phyloP scores from a whole-genome alignment of 2,888 invertebrate genomes.

The Xestia xanthographa region DNA sequence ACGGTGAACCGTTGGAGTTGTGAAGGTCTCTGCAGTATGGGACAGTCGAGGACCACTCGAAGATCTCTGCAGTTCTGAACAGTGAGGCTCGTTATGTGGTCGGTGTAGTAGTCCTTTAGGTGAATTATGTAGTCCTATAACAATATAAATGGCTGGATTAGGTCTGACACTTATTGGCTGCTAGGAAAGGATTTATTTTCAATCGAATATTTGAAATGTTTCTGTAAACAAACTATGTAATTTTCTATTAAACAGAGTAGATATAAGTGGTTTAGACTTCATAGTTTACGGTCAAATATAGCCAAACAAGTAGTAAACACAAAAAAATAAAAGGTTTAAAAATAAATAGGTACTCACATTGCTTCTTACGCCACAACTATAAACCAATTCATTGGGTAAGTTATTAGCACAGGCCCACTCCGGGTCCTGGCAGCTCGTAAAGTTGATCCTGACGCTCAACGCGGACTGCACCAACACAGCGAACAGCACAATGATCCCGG shows the following conservation, averaged over 20 bases:
- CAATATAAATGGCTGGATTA: slow-evolving; percentile 62
- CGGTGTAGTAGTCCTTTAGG: slow-evolving; percentile 88
- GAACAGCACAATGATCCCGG: slow-evolving; percentile 65
- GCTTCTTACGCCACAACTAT: slow-evolving; percentile 77
- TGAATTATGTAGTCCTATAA: slow-evolving; percentile 89
- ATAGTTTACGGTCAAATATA: background rate
- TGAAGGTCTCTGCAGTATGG: slow-evolving; percentile 80
- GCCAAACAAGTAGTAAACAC: background rate
- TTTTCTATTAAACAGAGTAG: no score
- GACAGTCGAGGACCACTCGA: slow-evolving; percentile 87
- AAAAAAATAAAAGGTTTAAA: background rate
- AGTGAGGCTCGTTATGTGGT: slow-evolving; percentile 83
- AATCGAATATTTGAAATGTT: background rate
- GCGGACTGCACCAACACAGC: slow-evolving; percentile 65
- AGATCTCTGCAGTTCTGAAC: slow-evolving; percentile 88
- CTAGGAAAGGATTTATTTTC: no score
- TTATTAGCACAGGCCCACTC: slow-evolving; percentile 87
- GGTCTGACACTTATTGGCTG: background rate
- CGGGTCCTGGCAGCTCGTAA: slow-evolving; percentile 82
- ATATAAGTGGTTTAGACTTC: background rate
- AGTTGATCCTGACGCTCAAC: slow-evolving; percentile 81
- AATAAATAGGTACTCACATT: slow-evolving; percentile 79
- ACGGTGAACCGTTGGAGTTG: slow-evolving; percentile 85
- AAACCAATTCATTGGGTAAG: slow-evolving; percentile 79
- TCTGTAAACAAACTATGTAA: background rate